These are phyloP conservation scores for Drosophila novamexicana DNA, from an alignment of 1,140 invertebrate genomes.

Conservation along the genomic window DNA sequence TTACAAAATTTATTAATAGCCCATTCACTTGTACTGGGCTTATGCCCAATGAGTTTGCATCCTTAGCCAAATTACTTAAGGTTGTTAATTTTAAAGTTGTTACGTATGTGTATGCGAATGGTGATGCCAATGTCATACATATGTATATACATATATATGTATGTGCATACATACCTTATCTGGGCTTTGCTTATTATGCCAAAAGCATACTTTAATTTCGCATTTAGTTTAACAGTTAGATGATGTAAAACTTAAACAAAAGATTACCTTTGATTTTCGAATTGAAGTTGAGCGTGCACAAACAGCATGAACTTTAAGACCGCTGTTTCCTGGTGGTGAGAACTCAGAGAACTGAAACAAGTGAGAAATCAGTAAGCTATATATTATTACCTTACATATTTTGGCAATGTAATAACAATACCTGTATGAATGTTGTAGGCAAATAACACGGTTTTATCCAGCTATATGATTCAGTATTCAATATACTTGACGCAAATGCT, in stretches of 20 bases:
- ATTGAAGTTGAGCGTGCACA: neutral
- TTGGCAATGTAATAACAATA: slow-evolving; percentile 9
- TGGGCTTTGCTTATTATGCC: slow-evolving; percentile 37
- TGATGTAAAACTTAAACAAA: neutral
- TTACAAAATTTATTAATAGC: neutral
- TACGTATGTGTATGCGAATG: slow-evolving; percentile 34
- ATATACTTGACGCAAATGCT: slow-evolving; percentile 9
- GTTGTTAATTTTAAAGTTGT: slow-evolving; percentile 3
- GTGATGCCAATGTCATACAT: slow-evolving; percentile 38
- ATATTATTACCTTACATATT: neutral
- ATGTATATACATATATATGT: slow-evolving; percentile 22
- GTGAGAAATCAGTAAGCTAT: neutral
- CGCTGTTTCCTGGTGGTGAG: slow-evolving; percentile 5
- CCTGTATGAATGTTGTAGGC: neutral
- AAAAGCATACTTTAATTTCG: slow-evolving; percentile 22
- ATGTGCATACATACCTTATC: slow-evolving; percentile 40
- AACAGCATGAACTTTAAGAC: neutral
- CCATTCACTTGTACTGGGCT: neutral
- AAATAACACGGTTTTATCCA: slow-evolving; percentile 1
- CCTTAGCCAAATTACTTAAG: neutral
- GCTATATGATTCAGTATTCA: neutral
- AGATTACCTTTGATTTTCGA: slow-evolving; percentile 29
- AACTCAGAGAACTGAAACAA: slow-evolving; percentile 24
- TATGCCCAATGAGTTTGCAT: neutral
- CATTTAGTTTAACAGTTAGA: slow-evolving; percentile 5